Conservation (phyloP, 2,113 vertebrate species). For the Corvus hawaiiensis region DNA sequence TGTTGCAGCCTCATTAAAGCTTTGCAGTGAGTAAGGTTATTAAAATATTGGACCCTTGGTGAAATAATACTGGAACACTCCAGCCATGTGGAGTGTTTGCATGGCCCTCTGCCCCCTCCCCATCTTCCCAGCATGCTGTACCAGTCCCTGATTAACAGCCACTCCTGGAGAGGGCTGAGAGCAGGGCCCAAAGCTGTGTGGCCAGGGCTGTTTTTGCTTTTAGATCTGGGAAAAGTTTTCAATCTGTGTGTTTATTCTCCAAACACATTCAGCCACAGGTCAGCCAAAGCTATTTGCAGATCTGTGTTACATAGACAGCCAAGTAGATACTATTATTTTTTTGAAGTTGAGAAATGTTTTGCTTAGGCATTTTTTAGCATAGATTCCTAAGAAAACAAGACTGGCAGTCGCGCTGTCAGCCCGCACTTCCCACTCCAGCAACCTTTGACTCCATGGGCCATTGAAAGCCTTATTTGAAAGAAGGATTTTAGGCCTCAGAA, state of each 20-base stretch:
- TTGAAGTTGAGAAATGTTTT: conserved; percentile 52
- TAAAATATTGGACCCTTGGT: background rate
- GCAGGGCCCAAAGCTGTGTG: background rate
- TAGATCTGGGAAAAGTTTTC: conserved; percentile 31
- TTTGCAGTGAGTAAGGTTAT: background rate
- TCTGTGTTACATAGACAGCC: conserved; percentile 19
- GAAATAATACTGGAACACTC: background rate
- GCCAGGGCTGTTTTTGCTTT: background rate
- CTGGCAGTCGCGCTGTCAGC: background rate
- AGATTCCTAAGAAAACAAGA: conserved; percentile 56
- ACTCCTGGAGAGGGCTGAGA: background rate
- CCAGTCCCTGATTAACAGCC: background rate
- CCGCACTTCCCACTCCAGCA: conserved; percentile 18
- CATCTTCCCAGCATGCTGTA: background rate
- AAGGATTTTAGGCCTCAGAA: background rate
- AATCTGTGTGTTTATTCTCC: conserved; percentile 46
- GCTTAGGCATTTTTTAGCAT: conserved; percentile 22
- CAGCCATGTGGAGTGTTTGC: background rate
- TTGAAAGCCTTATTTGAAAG: background rate
- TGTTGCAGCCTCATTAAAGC: background rate
- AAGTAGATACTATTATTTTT: conserved; percentile 34
- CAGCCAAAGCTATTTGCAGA: conserved; percentile 42
- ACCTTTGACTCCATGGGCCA: background rate
- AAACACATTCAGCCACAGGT: conserved; percentile 45
- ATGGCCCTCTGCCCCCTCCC: background rate